Percentiles rank a stretch among this genome's conserved stretches.
These are phyloP conservation scores for Hippoglossus stenolepis DNA, from an alignment of 2,113 vertebrate genomes.

Conservation along the genomic window DNA sequence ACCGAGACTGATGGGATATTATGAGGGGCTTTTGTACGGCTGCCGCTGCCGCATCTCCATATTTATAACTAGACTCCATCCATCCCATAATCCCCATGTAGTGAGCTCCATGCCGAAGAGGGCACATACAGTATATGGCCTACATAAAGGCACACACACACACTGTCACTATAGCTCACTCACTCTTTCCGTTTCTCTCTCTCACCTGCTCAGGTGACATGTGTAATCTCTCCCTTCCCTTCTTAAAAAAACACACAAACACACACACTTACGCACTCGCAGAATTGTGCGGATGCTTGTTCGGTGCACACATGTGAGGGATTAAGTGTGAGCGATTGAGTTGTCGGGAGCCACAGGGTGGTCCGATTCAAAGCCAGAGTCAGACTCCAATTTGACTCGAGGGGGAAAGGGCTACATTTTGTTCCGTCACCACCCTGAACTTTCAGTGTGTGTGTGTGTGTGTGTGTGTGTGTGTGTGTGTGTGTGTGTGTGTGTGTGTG, in stretches of 20 bases:
- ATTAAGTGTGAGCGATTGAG: constrained; percentile 57
- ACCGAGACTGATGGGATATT: constrained; percentile 62
- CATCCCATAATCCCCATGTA: constrained; percentile 55
- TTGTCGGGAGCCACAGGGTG: constrained; percentile 38
- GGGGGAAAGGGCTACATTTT: constrained; percentile 18
- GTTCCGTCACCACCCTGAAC: constrained; percentile 21
- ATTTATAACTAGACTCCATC: constrained; percentile 57
- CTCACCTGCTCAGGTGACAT: constrained; percentile 33
- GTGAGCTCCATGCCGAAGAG: not conserved
- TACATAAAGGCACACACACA: constrained; percentile 12
- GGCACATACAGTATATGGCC: constrained; percentile 17
- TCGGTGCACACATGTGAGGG: constrained; percentile 32
- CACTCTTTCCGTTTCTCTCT: no score
- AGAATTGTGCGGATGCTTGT: constrained; percentile 4
- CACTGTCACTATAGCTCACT: constrained; percentile 2
- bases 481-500: constrained; percentile 17
- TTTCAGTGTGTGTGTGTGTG: constrained; percentile 9
- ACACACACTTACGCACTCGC: not conserved
- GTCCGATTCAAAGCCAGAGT: constrained; percentile 49
- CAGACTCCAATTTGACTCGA: constrained; percentile 49
- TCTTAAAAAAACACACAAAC: constrained; percentile 26
- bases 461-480: constrained; percentile 22
- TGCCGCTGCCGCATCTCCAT: constrained; percentile 50
- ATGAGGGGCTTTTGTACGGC: constrained; percentile 15
- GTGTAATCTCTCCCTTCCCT: constrained; percentile 9